These are phyloP conservation scores for Anableps anableps DNA, from an alignment of 2,797 vertebrate genomes.

Conservation along the genomic window DNA sequence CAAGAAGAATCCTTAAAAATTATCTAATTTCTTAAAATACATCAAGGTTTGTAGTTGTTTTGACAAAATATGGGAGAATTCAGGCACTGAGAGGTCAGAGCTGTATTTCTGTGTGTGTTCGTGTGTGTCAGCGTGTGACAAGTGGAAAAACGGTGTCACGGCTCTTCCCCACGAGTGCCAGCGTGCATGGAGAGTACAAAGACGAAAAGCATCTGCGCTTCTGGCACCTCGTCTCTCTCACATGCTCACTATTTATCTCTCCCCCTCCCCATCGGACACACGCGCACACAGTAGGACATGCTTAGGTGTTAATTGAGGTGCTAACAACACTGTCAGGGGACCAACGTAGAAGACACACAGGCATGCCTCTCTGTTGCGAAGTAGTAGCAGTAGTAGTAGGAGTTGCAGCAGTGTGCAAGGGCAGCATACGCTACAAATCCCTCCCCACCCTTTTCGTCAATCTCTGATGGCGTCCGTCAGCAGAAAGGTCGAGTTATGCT, in stretches of 20 bases:
- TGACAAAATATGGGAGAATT: background rate
- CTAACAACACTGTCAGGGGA: slow-evolving; percentile 48
- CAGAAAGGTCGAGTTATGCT: slow-evolving; percentile 24
- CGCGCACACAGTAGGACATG: slow-evolving; percentile 45
- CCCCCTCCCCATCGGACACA: slow-evolving; percentile 8
- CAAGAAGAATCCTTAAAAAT: background rate
- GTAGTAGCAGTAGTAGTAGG: background rate
- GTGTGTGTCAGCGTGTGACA: slow-evolving; percentile 31
- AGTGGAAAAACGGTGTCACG: slow-evolving; percentile 70
- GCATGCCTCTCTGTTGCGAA: background rate
- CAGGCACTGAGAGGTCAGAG: slow-evolving; percentile 1
- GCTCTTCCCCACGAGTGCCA: slow-evolving; percentile 64
- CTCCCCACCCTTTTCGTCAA: background rate
- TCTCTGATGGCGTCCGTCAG: slow-evolving; percentile 50
- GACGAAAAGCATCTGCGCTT: slow-evolving; percentile 71
- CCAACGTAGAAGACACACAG: slow-evolving; percentile 23
- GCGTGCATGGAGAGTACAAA: slow-evolving; percentile 70
- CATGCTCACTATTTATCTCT: background rate
- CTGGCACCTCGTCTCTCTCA: slow-evolving; percentile 51
- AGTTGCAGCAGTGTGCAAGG: background rate
- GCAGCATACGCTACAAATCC: background rate
- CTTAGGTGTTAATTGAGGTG: slow-evolving; percentile 67
- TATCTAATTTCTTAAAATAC: background rate
- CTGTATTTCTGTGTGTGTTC: background rate
- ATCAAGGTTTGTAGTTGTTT: background rate